Evolutionary conservation across 1,140 invertebrate species (phyloP), one percentile per base, ranked within the genome.

Genomic region (Saccostrea cuccullata): DNA sequence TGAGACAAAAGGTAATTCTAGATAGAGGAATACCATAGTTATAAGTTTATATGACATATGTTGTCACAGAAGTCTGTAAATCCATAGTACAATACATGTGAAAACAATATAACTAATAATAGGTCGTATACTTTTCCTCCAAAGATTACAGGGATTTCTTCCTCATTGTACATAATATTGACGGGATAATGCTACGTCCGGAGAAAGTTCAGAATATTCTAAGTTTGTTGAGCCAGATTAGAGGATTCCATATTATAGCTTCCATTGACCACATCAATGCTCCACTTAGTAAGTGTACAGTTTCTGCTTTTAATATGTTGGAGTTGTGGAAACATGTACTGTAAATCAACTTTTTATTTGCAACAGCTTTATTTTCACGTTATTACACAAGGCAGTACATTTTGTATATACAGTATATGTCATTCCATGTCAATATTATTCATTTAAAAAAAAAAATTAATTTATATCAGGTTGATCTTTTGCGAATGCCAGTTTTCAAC

Each of bases 241-340:
- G 96, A 9, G 97, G 97, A 93, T 95, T 99, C 82, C 97, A 98
- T 94, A 94, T 96, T 96, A 26, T 99, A 82, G 98, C 98, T 11
- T 98, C 98, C 12, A 96, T 99, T 82, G 98, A 99, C 95, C 98
- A 99, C 91, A 98, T 99, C 23, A 98, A 99, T 95, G 97, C 97
- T 30, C 97, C 98, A 11, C 94, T 99, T 64, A 96, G 98, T 98
- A 96, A 97, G 97, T 96, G 13, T 13, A 47, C 0, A 47, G 1
- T 23, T n/a, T 26, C 17, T 60, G 58, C 17, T 77, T 20, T 77
- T n/a, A 6, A 30, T 30, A n/a, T 77, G n/a, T 47, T 40, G 23
- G 70, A n/a, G 15, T 30, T 30, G 12, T 8, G 1, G n/a, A 77
- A 6, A 77, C 23, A 30, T 40, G 17, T 77, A 5, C 0, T 36